A percentile compares a stretch with the other conserved stretches of the same genome.
phyloP scores from a whole-genome alignment of 1,140 invertebrate genomes.

The Ceratitis capitata region DNA sequence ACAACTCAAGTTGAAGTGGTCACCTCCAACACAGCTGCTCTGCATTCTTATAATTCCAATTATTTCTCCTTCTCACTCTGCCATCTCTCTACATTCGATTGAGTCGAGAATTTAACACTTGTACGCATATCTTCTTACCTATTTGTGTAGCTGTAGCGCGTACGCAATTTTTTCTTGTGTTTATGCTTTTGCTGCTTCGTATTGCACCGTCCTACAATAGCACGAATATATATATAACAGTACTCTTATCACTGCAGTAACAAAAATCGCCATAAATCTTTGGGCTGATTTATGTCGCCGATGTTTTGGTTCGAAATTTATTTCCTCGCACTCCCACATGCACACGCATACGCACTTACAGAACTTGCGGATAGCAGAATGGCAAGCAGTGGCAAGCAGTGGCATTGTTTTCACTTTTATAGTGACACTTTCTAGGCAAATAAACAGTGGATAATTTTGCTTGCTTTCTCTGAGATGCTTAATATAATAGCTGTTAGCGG shows the following conservation, averaged over 20 bases:
- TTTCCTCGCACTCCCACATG: neutral
- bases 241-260: constrained; percentile 58
- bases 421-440: neutral
- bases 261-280: constrained; percentile 63
- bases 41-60: neutral
- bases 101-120: neutral
- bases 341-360: too few relatives aligned
- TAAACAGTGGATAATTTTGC: neutral
- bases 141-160: neutral
- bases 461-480: neutral
- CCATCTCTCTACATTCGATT: neutral
- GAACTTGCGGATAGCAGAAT: too few relatives aligned
- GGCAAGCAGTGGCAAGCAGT: neutral
- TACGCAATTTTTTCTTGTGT: neutral
- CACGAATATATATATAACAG: too few relatives aligned
- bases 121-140: neutral
- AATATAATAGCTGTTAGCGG: neutral
- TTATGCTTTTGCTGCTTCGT: too few relatives aligned
- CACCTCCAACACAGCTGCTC: neutral
- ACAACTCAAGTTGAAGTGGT: too few relatives aligned
- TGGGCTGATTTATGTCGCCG: constrained; percentile 61
- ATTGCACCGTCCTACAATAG: too few relatives aligned
- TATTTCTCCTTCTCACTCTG: neutral
- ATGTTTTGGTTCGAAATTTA: constrained; percentile 28
- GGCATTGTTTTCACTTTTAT: constrained; percentile 34